Conservation (phyloP, 2,113 vertebrate species). For the Ailurus styani region DNA sequence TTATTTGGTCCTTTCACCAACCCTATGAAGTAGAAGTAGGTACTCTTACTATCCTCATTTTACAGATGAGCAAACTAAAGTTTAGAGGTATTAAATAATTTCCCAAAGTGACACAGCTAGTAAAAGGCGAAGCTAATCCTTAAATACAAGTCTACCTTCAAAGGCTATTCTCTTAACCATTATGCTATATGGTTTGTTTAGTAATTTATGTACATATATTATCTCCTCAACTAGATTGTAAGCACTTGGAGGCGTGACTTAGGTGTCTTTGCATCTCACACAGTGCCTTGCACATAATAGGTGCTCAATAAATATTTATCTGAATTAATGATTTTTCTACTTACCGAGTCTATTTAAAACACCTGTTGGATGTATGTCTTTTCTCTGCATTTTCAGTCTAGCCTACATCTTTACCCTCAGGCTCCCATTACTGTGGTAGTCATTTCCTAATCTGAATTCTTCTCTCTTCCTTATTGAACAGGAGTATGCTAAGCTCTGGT, state of each 20-base stretch:
- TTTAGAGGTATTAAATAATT: neutral
- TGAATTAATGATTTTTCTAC: neutral
- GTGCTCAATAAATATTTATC: conserved; percentile 55
- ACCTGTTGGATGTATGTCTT: neutral
- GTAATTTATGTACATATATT: conserved; percentile 5
- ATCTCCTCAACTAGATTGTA: neutral
- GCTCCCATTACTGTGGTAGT: neutral
- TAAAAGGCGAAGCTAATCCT: conserved; percentile 14
- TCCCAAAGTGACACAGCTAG: neutral
- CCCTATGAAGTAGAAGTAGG: neutral
- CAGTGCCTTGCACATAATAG: conserved; percentile 53
- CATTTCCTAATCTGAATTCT: neutral
- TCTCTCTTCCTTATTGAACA: neutral
- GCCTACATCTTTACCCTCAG: neutral
- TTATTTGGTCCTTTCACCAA: neutral
- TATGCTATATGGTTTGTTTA: neutral
- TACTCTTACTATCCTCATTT: neutral
- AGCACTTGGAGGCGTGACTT: conserved; percentile 19
- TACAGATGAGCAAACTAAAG: neutral
- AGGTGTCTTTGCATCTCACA: neutral
- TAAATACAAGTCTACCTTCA: neutral
- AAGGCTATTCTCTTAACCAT: neutral
- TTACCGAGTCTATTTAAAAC: neutral
- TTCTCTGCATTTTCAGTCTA: conserved; percentile 9
- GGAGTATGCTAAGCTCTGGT: neutral